Base-by-base conservation (phyloP, 1,140 invertebrate species). In the Halictus rubicundus region DNA sequence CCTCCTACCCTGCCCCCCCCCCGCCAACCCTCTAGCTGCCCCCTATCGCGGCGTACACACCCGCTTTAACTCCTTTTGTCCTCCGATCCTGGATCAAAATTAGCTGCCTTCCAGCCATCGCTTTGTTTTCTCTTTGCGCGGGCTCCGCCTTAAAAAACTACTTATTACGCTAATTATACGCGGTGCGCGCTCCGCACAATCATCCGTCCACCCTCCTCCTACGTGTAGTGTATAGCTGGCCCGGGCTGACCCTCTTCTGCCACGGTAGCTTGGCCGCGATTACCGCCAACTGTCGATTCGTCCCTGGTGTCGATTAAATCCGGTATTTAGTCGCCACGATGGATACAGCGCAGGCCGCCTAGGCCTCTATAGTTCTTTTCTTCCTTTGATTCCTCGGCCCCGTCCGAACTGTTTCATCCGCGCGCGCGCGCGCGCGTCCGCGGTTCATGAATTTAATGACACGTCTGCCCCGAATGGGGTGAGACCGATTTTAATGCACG, bases 131-230 rank as follows among this genome's bases (percentile, higher is more conserved):
- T 74, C 88, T 86, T 85, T 83, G 86, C 84, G 69, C 74, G 74
- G 87, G 75, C 81, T 52, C 90, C 89, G 90, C 90, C 90, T 88
- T 83, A 92, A 92, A 92, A 92, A 92, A 92, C 91, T 91, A 91
- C 90, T 92, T 92, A 92, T 92, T 92, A 92, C 91, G 91, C 91
- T 92, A 92, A 92, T 92, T 92, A 92, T 92, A 92, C 91, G 88
- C 90, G 89, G 82, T 89, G 88, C 89, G 9, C 42, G 8, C 49
- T 80, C 63, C 65, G 65, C 77, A 74, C 75, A 81, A 68, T 68
- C 61, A 70, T 84, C 64, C n/a, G 25, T 37, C 65, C 23, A 39
- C 54, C 78, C 68, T 46, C 52, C 54, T 39, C 68, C 71, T 66
- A 60, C 78, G 42, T 46, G 42, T 14, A 14, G 49, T 16, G 1